Evolutionary conservation across 1,140 invertebrate genomes (phyloP).

Genomic region (Drosophila nannoptera): DNA sequence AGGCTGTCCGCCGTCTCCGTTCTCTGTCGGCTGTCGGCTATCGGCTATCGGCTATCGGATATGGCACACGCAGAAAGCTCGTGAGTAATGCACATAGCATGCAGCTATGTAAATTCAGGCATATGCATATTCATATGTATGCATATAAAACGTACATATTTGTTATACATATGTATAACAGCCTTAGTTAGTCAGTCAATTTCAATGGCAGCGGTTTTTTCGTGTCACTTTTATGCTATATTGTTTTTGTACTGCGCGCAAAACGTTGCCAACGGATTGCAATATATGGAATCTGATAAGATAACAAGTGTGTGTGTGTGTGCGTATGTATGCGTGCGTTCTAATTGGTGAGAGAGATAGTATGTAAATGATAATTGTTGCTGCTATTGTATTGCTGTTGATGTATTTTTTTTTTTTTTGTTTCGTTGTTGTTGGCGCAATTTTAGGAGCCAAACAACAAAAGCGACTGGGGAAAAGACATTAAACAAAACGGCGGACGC

Average conservation of each 20-base stretch:
- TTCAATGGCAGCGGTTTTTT: slow-evolving; percentile 11
- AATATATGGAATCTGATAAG: slow-evolving; percentile 44
- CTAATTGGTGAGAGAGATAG: slow-evolving; percentile 20
- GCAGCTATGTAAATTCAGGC: slow-evolving; percentile 1
- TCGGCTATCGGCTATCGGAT: slow-evolving; percentile 21
- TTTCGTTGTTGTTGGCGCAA: background rate
- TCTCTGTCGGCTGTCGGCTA: too few relatives aligned
- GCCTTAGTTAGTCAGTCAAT: slow-evolving; percentile 9
- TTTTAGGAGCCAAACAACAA: slow-evolving; percentile 9
- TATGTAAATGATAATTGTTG: slow-evolving; percentile 6
- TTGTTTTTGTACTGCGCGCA: slow-evolving; percentile 3
- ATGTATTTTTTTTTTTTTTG: background rate
- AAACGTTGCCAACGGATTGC: slow-evolving; percentile 19
- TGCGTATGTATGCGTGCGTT: slow-evolving; percentile 8
- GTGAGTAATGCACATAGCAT: slow-evolving; percentile 17
- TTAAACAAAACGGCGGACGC: slow-evolving; percentile 38
- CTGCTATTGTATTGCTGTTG: slow-evolving; percentile 1
- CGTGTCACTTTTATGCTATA: background rate
- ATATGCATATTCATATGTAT: background rate
- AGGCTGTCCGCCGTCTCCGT: too few relatives aligned
- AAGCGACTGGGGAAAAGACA: slow-evolving; percentile 28
- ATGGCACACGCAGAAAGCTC: slow-evolving; percentile 21
- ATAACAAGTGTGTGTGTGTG: slow-evolving; percentile 28
- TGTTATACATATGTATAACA: background rate
- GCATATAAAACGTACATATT: background rate